phyloP scores from a whole-genome alignment of 2,888 invertebrate species.

The Chaitophorus viminalis region DNA sequence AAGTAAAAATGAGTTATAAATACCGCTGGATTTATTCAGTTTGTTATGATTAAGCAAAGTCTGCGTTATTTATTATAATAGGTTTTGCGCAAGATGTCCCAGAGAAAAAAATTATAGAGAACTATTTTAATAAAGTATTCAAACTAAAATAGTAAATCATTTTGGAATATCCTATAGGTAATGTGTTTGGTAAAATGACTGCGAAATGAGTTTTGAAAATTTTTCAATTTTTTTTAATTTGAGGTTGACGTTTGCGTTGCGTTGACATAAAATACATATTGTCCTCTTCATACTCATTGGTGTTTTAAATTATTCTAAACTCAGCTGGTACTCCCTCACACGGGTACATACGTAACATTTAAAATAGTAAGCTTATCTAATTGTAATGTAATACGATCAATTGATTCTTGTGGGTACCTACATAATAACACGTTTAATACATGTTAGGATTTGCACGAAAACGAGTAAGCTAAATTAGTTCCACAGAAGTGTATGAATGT shows the following conservation, averaged over 20 bases:
- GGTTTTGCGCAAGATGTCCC: constrained; percentile 18
- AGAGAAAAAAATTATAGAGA: constrained; percentile 9
- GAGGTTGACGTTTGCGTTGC: too few species aligned
- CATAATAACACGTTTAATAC: too few species aligned
- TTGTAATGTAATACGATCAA: too few species aligned
- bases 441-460: too few species aligned
- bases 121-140: constrained; percentile 39
- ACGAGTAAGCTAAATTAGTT: too few species aligned
- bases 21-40: constrained; percentile 28
- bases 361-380: too few species aligned
- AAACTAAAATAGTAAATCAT: constrained; percentile 43
- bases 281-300: background rate
- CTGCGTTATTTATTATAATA: constrained; percentile 29
- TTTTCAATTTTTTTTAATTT: constrained; percentile 22
- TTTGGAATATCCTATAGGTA: background rate
- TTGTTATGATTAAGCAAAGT: background rate
- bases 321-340: too few species aligned
- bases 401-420: too few species aligned
- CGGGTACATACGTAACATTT: too few species aligned
- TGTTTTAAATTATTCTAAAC: background rate
- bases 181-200: background rate
- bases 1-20: constrained; percentile 6
- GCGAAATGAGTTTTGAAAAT: constrained; percentile 35
- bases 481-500: too few species aligned
- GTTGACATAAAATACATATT: constrained; percentile 10